Base-by-base conservation (phyloP, 2,113 vertebrate species). In the Ivindomyrus marchei region DNA sequence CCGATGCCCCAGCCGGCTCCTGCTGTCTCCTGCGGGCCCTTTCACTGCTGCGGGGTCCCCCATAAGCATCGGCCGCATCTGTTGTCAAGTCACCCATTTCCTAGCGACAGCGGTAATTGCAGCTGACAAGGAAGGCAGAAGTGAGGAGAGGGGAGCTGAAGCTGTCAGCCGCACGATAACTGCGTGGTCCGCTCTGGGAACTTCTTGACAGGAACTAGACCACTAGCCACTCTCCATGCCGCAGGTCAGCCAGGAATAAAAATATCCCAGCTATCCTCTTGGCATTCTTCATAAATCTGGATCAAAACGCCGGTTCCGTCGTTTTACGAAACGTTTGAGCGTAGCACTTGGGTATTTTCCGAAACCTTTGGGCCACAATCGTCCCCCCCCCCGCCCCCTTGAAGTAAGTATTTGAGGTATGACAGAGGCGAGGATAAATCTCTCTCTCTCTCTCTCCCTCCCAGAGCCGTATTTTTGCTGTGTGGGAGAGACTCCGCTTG, bases 101-200 rank as follows among this genome's bases (percentile, higher is more conserved):
- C 90, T 92, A 91, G 93, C 93, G 94, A 92, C 90, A 42, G 50
- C n/a, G 89, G 90, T 94, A 93, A 94, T 93, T 94, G 92, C 92
- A 47, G n/a, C 85, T 53, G 27, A 7, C 85, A 52, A 31, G 49
- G 27, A 24, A 24, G 10, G 46, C 4, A 24, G 13, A 19, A 10
- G 49, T 9, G 49, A 3, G 85, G 47, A 13, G 49, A 1, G 83
- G 17, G 85, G 62, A 10, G 24, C 62, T 49, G 85, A 21, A 31
- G 6, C 10, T 27, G n/a, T 17, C 11, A 36, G 31, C 27, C 27
- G 4, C 5, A 87, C n/a, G 5, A 36, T n/a, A 87, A 17, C 47
- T 4, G n/a, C 11, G 1, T 31, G 24, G 80, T 42, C 45, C 2
- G 1, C 47, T n/a, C 49, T 3, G 2, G 47, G 42, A 9, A n/a